Evolutionary conservation across 2,888 invertebrate genomes (phyloP).

Genomic region (Stenolophus ochropezus): DNA sequence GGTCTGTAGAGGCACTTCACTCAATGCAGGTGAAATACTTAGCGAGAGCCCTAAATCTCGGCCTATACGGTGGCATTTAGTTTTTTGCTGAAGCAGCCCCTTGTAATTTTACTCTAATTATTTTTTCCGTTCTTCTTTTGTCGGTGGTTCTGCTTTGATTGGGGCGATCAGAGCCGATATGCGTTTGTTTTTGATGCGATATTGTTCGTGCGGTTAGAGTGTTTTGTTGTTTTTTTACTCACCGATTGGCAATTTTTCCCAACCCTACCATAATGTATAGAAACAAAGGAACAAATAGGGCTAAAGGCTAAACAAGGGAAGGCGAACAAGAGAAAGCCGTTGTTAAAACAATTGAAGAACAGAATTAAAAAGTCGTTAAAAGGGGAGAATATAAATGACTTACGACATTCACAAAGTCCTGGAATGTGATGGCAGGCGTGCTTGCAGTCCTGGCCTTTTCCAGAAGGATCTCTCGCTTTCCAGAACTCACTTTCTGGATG

Average conservation of each 20-base stretch:
- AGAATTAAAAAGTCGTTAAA: background rate
- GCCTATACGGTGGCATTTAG: background rate
- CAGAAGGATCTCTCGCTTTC: constrained; percentile 77
- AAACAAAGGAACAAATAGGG: background rate
- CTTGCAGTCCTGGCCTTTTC: constrained; percentile 83
- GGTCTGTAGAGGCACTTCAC: no score
- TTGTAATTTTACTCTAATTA: background rate
- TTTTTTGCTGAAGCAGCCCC: background rate
- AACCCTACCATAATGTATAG: background rate
- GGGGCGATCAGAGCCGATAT: background rate
- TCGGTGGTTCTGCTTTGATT: background rate
- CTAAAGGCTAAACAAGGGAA: background rate
- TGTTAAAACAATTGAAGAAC: background rate
- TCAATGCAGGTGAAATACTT: no score
- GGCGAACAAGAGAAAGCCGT: no score
- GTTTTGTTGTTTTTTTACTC: background rate
- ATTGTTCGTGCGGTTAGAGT: background rate
- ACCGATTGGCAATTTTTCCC: background rate
- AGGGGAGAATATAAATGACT: constrained; percentile 73
- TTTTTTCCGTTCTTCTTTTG: background rate
- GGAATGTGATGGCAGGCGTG: constrained; percentile 89
- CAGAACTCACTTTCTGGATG: constrained; percentile 70
- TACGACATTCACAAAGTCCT: constrained; percentile 96
- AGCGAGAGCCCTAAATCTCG: background rate
- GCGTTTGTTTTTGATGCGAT: constrained; percentile 8